Evolutionary conservation across 2,888 invertebrate species (phyloP).

Genomic region (Didymodactylos carnosus): DNA sequence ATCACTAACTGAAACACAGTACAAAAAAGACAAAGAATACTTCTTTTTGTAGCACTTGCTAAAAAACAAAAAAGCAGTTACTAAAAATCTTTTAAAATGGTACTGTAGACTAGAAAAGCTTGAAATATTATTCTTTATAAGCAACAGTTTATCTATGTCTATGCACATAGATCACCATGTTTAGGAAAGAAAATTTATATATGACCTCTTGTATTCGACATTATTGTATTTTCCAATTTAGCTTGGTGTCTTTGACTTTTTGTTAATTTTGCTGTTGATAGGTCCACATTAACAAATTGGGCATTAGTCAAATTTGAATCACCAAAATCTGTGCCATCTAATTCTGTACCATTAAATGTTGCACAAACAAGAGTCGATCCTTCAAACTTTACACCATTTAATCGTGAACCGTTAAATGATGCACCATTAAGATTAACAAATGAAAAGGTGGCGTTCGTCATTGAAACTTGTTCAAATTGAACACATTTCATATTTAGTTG

Average conservation of each 20-base stretch:
- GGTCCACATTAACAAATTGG: neutral
- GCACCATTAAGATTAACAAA: neutral
- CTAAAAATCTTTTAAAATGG: too few relatives aligned
- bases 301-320: neutral
- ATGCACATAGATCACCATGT: too few relatives aligned
- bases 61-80: too few relatives aligned
- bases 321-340: neutral
- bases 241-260: neutral
- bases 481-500: neutral
- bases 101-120: too few relatives aligned
- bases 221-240: neutral
- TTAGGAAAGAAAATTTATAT: too few relatives aligned
- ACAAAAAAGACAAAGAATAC: too few relatives aligned
- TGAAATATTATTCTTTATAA: too few relatives aligned
- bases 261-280: neutral
- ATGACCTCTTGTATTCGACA: too few relatives aligned
- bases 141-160: too few relatives aligned
- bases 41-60: too few relatives aligned
- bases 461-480: neutral
- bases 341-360: neutral
- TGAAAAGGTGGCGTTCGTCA: neutral
- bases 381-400: neutral
- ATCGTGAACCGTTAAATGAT: neutral
- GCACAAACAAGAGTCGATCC: neutral
- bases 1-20: too few relatives aligned